phyloP scores from a whole-genome alignment of 2,113 vertebrate genomes.

The Cervus canadensis region DNA sequence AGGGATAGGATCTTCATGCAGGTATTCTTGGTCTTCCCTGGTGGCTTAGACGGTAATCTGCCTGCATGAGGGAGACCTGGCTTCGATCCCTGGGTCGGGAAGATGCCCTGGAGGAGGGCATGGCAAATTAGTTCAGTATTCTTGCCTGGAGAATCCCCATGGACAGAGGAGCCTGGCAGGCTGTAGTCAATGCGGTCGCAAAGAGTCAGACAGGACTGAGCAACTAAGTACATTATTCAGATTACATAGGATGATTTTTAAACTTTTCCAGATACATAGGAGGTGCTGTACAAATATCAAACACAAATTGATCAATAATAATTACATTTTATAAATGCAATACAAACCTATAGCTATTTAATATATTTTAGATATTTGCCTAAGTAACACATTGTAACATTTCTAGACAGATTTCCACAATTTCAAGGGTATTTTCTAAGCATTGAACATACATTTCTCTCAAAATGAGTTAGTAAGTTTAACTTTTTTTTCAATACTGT shows the following conservation, averaged over 20 bases:
- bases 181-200: fast-evolving
- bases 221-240: background rate
- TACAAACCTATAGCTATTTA: background rate
- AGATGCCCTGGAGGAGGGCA: background rate
- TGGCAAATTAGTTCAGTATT: background rate
- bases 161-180: fast-evolving
- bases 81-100: fast-evolving
- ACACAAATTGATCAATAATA: background rate
- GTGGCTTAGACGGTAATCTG: background rate
- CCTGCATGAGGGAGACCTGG: background rate
- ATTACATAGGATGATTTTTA: background rate
- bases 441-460: background rate
- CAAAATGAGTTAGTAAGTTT: background rate
- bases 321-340: background rate
- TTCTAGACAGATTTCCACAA: background rate
- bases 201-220: background rate
- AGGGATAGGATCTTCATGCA: background rate
- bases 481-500: background rate
- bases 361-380: background rate
- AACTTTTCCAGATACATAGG: background rate
- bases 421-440: background rate
- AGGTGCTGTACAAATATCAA: background rate
- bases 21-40: background rate
- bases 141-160: background rate
- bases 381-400: background rate